phyloP scores from a whole-genome alignment of 2,113 vertebrate species.

The Aegithalos caudatus region DNA sequence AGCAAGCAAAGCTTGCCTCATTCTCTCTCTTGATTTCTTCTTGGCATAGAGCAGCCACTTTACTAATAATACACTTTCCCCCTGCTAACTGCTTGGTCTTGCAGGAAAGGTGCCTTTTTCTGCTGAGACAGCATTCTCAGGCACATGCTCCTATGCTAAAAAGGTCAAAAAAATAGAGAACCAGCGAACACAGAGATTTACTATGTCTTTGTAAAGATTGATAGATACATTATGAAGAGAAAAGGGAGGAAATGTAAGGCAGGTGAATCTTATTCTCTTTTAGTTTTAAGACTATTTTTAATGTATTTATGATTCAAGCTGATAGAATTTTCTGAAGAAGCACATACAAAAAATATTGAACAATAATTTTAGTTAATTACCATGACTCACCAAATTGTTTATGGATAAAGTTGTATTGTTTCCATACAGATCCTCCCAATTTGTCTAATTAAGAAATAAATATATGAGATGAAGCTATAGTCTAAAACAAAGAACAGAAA shows the following conservation, averaged over 20 bases:
- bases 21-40: background rate
- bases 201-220: background rate
- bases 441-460: background rate
- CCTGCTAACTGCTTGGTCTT: background rate
- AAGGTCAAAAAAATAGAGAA: background rate
- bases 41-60: background rate
- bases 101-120: background rate
- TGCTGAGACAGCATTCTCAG: background rate
- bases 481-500: background rate
- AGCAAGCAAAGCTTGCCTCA: background rate
- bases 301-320: background rate
- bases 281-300: background rate
- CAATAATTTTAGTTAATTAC: background rate
- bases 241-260: background rate
- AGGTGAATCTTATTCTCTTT: background rate
- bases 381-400: background rate
- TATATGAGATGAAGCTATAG: background rate
- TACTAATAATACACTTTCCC: background rate
- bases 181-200: background rate
- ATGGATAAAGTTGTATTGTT: background rate
- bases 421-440: background rate
- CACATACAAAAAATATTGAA: background rate
- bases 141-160: background rate
- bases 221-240: background rate
- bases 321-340: background rate